A percentile compares a stretch with the other conserved stretches of the same genome.
Conservation (phyloP, 1,140 invertebrate species). For the Scaptomyza pallida region DNA sequence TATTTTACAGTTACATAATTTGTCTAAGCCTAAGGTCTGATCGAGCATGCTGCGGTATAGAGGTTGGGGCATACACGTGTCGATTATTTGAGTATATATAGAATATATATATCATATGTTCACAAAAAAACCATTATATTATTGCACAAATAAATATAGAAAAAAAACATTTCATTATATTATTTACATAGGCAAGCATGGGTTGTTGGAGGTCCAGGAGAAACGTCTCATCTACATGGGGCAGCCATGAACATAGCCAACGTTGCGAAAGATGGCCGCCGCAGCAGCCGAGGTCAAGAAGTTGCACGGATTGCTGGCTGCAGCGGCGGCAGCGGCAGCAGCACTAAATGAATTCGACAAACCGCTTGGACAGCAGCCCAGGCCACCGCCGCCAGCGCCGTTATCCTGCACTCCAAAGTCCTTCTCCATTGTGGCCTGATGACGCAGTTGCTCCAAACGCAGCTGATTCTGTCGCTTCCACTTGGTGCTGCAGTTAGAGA, state of each 20-base stretch:
- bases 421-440: slow-evolving; percentile 87
- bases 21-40: slow-evolving; percentile 59
- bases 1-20: slow-evolving; percentile 70
- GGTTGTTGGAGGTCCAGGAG: background rate
- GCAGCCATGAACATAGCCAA: slow-evolving; percentile 90
- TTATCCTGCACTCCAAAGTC: slow-evolving; percentile 75
- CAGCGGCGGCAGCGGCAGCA: slow-evolving; percentile 73
- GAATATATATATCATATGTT: background rate
- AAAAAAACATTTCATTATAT: slow-evolving; percentile 28
- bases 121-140: slow-evolving; percentile 5
- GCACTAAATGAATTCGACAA: slow-evolving; percentile 66
- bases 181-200: slow-evolving; percentile 58
- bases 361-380: slow-evolving; percentile 79
- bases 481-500: slow-evolving; percentile 90
- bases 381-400: slow-evolving; percentile 29
- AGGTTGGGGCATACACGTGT: background rate
- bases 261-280: slow-evolving; percentile 89
- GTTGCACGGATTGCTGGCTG: slow-evolving; percentile 84
- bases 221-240: slow-evolving; percentile 85
- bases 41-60: background rate
- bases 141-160: slow-evolving; percentile 49
- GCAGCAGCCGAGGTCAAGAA: slow-evolving; percentile 86
- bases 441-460: slow-evolving; percentile 92
- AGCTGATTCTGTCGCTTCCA: slow-evolving; percentile 97
- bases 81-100: slow-evolving; percentile 18